Evolutionary conservation across 35 echinoderm and acorn worm species (phyloP).

Genomic region (Lytechinus pictus): DNA sequence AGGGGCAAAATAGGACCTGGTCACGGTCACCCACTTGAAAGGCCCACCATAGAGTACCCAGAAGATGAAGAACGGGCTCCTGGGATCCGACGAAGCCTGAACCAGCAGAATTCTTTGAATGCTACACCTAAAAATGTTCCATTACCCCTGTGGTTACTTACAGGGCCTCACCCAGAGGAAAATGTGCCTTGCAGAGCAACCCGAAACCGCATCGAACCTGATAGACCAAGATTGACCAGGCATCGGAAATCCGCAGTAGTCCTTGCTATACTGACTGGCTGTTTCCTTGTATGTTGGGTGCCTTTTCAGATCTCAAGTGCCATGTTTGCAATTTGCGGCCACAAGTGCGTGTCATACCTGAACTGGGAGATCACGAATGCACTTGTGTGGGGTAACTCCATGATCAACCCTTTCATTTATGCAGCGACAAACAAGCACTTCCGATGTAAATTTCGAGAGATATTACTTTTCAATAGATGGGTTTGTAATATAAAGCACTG

Average conservation of each 20-base stretch:
- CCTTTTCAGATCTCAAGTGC: neutral
- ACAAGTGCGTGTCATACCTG: neutral
- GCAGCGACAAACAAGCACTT: constrained; percentile 1
- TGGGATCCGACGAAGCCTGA: no score
- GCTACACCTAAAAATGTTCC: no score
- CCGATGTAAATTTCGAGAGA: neutral
- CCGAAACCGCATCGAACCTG: neutral
- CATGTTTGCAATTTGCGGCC: neutral
- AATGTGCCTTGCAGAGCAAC: no score
- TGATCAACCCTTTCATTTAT: neutral
- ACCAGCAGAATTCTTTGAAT: no score
- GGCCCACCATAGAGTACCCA: no score
- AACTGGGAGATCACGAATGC: neutral
- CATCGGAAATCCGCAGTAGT: neutral
- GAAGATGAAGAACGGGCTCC: no score
- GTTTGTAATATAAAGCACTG: no score
- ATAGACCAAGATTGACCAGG: neutral
- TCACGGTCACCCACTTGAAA: no score
- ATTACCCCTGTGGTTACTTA: no score
- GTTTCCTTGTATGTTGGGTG: neutral
- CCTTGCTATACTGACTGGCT: neutral
- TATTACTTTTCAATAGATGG: no score
- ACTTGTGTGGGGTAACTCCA: neutral
- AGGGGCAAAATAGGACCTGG: neutral
- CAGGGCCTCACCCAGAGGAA: no score